phyloP scores from a whole-genome alignment of 1,140 invertebrate genomes.

The Monochamus saltuarius region DNA sequence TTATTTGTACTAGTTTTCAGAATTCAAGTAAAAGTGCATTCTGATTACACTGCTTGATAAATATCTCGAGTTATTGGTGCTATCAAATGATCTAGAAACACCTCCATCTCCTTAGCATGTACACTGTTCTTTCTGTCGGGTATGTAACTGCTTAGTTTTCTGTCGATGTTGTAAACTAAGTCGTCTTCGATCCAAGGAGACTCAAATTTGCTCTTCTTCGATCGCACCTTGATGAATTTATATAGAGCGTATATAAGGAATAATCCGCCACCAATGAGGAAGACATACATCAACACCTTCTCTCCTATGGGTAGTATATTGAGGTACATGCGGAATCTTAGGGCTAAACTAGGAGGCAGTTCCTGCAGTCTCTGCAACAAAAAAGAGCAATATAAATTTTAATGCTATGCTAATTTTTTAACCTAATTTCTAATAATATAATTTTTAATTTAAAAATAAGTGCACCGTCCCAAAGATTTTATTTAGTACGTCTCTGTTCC shows the following conservation, averaged over 20 bases:
- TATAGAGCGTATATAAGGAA: conserved; percentile 54
- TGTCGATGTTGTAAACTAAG: conserved; percentile 35
- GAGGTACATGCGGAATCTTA: conserved; percentile 71
- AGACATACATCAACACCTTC: conserved; percentile 58
- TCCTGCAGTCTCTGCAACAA: conserved; percentile 64
- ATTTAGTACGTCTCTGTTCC: too few species aligned
- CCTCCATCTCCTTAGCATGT: conserved; percentile 43
- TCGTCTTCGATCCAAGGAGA: conserved; percentile 40
- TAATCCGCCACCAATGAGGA: conserved; percentile 58
- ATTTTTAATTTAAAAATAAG: too few species aligned
- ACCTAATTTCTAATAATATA: background rate
- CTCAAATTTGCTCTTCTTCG: conserved; percentile 13
- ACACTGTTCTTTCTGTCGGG: conserved; percentile 36
- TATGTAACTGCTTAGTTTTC: conserved; percentile 38
- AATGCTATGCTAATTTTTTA: background rate
- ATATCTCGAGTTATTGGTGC: conserved; percentile 40
- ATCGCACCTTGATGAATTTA: conserved; percentile 29
- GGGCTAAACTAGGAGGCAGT: conserved; percentile 61
- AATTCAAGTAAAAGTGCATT: too few species aligned
- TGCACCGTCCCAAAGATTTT: too few species aligned
- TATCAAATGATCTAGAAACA: conserved; percentile 45
- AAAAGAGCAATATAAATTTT: conserved; percentile 16
- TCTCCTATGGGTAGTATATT: conserved; percentile 66
- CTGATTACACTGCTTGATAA: background rate
- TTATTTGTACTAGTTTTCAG: too few species aligned